Evolutionary conservation across 92 coral and sea anemone genomes (phyloP).

Genomic region (Desmophyllum pertusum): DNA sequence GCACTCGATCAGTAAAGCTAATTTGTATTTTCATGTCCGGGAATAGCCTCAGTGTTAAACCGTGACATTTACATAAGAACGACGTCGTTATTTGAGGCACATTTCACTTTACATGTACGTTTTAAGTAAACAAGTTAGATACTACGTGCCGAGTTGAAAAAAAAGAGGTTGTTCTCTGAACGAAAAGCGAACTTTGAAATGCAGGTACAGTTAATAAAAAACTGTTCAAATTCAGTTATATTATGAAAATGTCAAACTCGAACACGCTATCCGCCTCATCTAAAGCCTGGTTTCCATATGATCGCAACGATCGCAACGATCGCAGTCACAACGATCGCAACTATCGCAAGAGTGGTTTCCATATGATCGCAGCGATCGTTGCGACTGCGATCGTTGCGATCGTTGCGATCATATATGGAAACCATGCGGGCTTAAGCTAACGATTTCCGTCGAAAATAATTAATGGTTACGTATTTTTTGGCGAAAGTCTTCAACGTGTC

Average conservation of each 20-base stretch:
- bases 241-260: not conserved
- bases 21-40: not conserved
- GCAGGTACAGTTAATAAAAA: not conserved
- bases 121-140: not conserved
- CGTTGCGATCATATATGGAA: too few species aligned
- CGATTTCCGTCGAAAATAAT: not conserved
- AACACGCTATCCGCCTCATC: not conserved
- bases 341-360: too few species aligned
- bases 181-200: not conserved
- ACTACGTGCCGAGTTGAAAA: not conserved
- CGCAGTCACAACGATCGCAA: too few species aligned
- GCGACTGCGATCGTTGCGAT: too few species aligned
- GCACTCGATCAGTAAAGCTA: not conserved
- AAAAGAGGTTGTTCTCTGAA: not conserved
- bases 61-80: not conserved
- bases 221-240: too few species aligned
- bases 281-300: too few species aligned
- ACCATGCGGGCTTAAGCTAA: too few species aligned
- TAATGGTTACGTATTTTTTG: not conserved
- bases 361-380: too few species aligned
- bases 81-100: not conserved
- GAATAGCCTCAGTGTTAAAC: not conserved
- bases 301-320: too few species aligned
- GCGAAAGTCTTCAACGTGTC: not conserved
- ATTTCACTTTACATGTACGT: not conserved